A percentile compares a stretch with the other conserved stretches of the same genome.
Evolutionary conservation across 2,113 vertebrate genomes (phyloP).

Genomic region (Eublepharis macularius): DNA sequence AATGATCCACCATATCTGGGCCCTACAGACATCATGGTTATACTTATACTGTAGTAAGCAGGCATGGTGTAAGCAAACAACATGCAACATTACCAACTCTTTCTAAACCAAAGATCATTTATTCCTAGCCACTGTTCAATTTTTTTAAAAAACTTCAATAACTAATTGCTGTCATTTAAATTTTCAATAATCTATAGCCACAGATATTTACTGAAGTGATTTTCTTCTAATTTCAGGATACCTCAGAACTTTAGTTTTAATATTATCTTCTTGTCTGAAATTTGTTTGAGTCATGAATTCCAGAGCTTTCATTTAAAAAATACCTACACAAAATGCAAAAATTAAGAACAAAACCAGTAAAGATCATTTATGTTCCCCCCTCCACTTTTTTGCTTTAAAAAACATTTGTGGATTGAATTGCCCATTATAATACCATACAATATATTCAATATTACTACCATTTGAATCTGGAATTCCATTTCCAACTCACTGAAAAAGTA

Average conservation of each 20-base stretch:
- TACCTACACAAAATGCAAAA: background rate
- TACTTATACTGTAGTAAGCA: background rate
- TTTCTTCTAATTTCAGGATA: conserved; percentile 33
- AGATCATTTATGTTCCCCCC: background rate
- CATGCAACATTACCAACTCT: background rate
- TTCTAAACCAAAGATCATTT: background rate
- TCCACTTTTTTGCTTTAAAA: too few species aligned
- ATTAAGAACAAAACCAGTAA: background rate
- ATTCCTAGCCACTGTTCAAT: background rate
- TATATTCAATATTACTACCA: background rate
- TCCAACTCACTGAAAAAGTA: background rate
- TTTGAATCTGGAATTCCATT: background rate
- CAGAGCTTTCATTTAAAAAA: background rate
- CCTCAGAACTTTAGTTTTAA: conserved; percentile 19
- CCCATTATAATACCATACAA: background rate
- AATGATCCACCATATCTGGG: background rate
- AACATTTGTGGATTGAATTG: background rate
- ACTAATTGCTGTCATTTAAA: conserved; percentile 12
- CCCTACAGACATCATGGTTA: too few species aligned
- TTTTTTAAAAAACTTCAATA: background rate
- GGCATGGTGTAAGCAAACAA: background rate
- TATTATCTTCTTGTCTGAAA: background rate
- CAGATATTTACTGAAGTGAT: conserved; percentile 27
- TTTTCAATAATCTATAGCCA: background rate
- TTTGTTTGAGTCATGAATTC: background rate